These are phyloP conservation scores for Pangasius macronema DNA, from an alignment of 2,797 vertebrate genomes.

Conservation along the genomic window DNA sequence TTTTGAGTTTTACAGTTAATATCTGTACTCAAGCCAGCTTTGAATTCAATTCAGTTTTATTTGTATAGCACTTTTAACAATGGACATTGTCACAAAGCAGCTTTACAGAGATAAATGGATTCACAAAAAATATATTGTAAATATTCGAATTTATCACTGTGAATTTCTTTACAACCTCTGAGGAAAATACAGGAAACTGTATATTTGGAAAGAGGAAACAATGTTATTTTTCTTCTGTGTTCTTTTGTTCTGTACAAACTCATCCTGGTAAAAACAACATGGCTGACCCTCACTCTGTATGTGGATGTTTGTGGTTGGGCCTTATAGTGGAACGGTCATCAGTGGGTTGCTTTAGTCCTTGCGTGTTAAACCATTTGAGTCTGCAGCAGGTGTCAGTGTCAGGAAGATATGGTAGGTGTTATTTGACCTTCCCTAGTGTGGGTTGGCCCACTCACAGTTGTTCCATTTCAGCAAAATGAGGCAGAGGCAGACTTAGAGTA, in stretches of 20 bases:
- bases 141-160: too few relatives aligned
- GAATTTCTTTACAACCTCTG: conserved; percentile 59
- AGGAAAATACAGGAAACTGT: conserved; percentile 40
- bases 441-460: conserved; percentile 63
- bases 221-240: conserved; percentile 34
- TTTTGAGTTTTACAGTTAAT: conserved; percentile 41
- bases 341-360: conserved; percentile 46
- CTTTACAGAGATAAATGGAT: too few relatives aligned
- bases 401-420: conserved; percentile 60
- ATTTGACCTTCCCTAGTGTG: conserved; percentile 66
- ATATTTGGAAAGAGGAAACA: conserved; percentile 53
- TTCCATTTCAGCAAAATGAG: conserved; percentile 54
- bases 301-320: conserved; percentile 39
- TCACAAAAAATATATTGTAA: too few relatives aligned
- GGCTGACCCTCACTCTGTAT: conserved; percentile 34
- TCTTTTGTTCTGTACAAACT: conserved; percentile 49
- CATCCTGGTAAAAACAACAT: conserved; percentile 53
- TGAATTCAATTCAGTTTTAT: too few relatives aligned
- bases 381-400: conserved; percentile 61
- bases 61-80: too few relatives aligned
- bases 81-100: too few relatives aligned
- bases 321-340: conserved; percentile 25
- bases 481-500: conserved; percentile 29
- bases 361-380: conserved; percentile 49
- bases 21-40: conserved; percentile 54